These are phyloP conservation scores for Eonycteris spelaea DNA, from an alignment of 2,113 vertebrate species.

Conservation along the genomic window DNA sequence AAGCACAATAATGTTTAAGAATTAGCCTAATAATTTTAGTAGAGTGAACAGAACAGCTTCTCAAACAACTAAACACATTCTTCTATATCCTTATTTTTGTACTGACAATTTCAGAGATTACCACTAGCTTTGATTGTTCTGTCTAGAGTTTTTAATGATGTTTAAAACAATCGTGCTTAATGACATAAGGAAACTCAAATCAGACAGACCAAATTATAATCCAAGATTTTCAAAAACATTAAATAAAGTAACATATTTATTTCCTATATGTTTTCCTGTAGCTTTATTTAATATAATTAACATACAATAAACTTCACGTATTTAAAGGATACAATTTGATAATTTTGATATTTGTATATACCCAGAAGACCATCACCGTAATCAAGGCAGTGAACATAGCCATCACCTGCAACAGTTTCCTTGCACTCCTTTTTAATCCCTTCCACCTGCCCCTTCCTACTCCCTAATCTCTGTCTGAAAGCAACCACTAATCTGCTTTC, in stretches of 20 bases:
- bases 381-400: neutral
- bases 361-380: neutral
- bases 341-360: neutral
- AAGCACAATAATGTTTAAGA: neutral
- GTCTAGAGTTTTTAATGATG: neutral
- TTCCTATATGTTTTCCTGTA: neutral
- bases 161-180: neutral
- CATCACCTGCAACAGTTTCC: neutral
- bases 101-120: neutral
- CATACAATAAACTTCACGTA: neutral
- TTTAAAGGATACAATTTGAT: neutral
- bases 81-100: neutral
- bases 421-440: neutral
- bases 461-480: neutral
- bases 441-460: no score
- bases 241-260: neutral
- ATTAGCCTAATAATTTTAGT: neutral
- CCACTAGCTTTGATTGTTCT: neutral
- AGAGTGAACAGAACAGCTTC: neutral
- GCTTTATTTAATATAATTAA: neutral
- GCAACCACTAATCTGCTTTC: neutral
- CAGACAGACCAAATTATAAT: neutral
- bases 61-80: neutral
- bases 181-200: neutral
- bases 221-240: neutral